Evolutionary conservation across 2,888 invertebrate genomes (phyloP).

Genomic region (Pemphredon lugubris): DNA sequence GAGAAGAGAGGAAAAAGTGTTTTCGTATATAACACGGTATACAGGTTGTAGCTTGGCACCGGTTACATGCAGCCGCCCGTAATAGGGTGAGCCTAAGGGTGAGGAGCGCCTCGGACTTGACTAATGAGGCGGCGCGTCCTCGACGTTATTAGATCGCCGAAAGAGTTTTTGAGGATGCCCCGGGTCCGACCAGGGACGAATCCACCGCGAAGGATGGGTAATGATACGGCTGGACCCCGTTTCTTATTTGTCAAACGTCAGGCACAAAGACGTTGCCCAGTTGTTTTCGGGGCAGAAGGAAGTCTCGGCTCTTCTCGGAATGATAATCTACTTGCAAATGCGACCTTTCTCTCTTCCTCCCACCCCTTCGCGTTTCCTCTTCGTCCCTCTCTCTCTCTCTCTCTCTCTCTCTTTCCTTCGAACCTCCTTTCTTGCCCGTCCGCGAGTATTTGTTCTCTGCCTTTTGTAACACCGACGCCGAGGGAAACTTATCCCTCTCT

Average conservation of each 20-base stretch:
- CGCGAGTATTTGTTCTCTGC: too few relatives aligned
- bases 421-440: neutral
- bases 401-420: neutral
- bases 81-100: slow-evolving; percentile 68
- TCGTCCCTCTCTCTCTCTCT: slow-evolving; percentile 6
- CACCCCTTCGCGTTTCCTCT: slow-evolving; percentile 26
- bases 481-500: too few relatives aligned
- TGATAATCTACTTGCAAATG: slow-evolving; percentile 74
- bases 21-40: slow-evolving; percentile 23
- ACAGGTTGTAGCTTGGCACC: slow-evolving; percentile 64
- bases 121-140: slow-evolving; percentile 81
- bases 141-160: slow-evolving; percentile 81
- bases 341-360: slow-evolving; percentile 26
- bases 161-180: slow-evolving; percentile 79
- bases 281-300: slow-evolving; percentile 72
- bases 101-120: slow-evolving; percentile 76
- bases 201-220: slow-evolving; percentile 79
- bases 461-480: too few relatives aligned
- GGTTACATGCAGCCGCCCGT: slow-evolving; percentile 69
- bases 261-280: slow-evolving; percentile 74
- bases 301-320: slow-evolving; percentile 68
- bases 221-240: slow-evolving; percentile 80
- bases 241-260: slow-evolving; percentile 82
- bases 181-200: slow-evolving; percentile 68
- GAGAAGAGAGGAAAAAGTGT: slow-evolving; percentile 14